Percentiles rank a stretch among this genome's conserved stretches.
phyloP scores from a whole-genome alignment of 2,797 vertebrate species.

The Danionella dracula region DNA sequence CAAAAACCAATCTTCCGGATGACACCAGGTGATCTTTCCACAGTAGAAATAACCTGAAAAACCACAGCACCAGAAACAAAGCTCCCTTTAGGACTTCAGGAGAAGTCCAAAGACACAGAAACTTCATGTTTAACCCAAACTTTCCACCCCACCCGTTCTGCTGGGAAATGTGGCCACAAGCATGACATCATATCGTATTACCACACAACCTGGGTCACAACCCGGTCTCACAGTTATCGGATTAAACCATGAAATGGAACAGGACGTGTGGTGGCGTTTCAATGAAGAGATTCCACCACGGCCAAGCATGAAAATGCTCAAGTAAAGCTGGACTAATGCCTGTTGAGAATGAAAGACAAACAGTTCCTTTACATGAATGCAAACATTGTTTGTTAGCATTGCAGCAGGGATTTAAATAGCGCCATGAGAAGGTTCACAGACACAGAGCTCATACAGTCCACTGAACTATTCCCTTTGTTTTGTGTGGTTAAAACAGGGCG shows the following conservation, averaged over 20 bases:
- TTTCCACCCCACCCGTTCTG: not conserved
- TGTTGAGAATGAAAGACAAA: not conserved
- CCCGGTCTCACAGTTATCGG: not conserved
- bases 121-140: too few relatives aligned
- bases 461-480: not conserved
- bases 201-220: not conserved
- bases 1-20: too few relatives aligned
- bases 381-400: not conserved
- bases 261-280: not conserved
- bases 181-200: not conserved
- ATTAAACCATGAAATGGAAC: not conserved
- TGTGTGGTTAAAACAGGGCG: not conserved
- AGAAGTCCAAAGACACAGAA: too few relatives aligned
- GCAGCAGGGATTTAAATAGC: not conserved
- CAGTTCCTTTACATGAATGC: not conserved
- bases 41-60: too few relatives aligned
- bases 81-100: too few relatives aligned
- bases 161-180: not conserved
- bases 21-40: too few relatives aligned
- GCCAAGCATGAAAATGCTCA: not conserved
- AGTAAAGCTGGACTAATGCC: not conserved
- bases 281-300: not conserved
- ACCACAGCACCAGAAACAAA: too few relatives aligned
- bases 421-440: not conserved
- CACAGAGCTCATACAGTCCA: too few relatives aligned